phyloP scores from a whole-genome alignment of 2,113 vertebrate genomes.

The Excalfactoria chinensis region DNA sequence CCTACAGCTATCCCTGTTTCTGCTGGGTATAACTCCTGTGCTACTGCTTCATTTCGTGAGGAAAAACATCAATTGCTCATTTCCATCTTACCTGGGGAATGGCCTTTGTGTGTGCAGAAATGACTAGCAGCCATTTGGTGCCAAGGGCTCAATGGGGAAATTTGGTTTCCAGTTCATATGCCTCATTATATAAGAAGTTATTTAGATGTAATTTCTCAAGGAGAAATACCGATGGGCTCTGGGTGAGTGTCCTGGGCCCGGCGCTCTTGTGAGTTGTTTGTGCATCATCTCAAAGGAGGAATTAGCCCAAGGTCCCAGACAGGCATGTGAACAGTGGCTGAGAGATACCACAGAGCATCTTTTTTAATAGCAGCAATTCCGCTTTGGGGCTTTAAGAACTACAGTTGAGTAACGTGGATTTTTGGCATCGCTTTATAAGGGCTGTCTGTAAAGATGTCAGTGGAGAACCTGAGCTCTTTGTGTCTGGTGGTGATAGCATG shows the following conservation, averaged over 20 bases:
- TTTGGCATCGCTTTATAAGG: not conserved
- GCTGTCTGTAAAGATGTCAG: not conserved
- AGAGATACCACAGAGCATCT: not conserved
- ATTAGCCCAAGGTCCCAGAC: not conserved
- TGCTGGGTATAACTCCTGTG: accelerated
- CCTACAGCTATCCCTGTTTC: not conserved
- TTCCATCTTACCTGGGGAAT: not conserved
- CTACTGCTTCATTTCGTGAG: not conserved
- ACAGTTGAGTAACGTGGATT: not conserved
- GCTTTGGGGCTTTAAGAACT: not conserved
- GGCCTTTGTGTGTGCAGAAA: not conserved
- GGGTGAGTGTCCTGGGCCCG: not conserved
- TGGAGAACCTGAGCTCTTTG: not conserved
- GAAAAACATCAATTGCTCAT: not conserved
- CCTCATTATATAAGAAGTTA: not conserved
- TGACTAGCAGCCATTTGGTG: not conserved
- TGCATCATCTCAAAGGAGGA: not conserved
- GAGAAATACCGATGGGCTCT: not conserved
- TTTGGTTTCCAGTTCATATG: not conserved
- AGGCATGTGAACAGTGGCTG: not conserved
- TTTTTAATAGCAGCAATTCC: not conserved
- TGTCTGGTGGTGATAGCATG: not conserved
- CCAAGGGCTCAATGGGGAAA: not conserved
- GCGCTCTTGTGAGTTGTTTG: not conserved
- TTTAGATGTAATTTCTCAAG: not conserved